Conservation (phyloP, 2,797 vertebrate species). For the Lacerta agilis region DNA sequence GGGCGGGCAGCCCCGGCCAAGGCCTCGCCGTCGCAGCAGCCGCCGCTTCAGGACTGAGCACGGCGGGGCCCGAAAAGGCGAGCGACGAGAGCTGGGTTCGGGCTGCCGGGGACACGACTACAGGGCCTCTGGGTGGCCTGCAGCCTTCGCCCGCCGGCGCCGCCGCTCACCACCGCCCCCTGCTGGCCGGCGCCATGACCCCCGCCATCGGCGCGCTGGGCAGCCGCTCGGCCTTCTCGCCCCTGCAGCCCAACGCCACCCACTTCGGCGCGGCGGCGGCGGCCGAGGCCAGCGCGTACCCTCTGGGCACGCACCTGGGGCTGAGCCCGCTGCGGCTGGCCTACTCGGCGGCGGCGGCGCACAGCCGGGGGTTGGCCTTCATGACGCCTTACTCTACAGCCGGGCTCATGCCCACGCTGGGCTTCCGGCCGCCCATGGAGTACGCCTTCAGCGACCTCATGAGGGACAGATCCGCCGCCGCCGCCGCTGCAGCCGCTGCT, state of each 20-base stretch:
- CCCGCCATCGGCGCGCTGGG: slow-evolving; percentile 86
- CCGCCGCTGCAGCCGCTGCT: slow-evolving; percentile 29
- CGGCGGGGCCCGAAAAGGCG: slow-evolving; percentile 49
- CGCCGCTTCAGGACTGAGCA: slow-evolving; percentile 71
- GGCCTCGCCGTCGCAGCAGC: slow-evolving; percentile 77
- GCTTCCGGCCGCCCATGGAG: slow-evolving; percentile 98
- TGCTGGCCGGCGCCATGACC: slow-evolving; percentile 92
- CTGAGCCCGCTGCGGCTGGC: slow-evolving; percentile 95
- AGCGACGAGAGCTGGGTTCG: slow-evolving; percentile 81
- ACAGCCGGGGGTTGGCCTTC: slow-evolving; percentile 97
- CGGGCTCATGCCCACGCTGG: slow-evolving; percentile 94
- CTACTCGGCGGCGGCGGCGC: slow-evolving; percentile 88
- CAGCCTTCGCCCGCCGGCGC: slow-evolving; percentile 77
- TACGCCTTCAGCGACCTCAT: slow-evolving; percentile 99
- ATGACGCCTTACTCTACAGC: slow-evolving; percentile 98
- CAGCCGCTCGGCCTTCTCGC: slow-evolving; percentile 96
- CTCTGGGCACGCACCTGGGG: slow-evolving; percentile 91
- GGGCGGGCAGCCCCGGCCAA: slow-evolving; percentile 72
- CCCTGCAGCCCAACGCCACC: slow-evolving; percentile 92
- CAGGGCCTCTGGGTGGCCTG: slow-evolving; percentile 73
- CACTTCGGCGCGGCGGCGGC: slow-evolving; percentile 85
- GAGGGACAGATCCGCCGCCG: slow-evolving; percentile 90
- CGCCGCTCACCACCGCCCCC: slow-evolving; percentile 84
- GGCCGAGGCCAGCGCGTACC: slow-evolving; percentile 87
- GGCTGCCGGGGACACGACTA: slow-evolving; percentile 66